Conservation (phyloP, 2,888 invertebrate species). For the Ferdinandea cuprea region DNA sequence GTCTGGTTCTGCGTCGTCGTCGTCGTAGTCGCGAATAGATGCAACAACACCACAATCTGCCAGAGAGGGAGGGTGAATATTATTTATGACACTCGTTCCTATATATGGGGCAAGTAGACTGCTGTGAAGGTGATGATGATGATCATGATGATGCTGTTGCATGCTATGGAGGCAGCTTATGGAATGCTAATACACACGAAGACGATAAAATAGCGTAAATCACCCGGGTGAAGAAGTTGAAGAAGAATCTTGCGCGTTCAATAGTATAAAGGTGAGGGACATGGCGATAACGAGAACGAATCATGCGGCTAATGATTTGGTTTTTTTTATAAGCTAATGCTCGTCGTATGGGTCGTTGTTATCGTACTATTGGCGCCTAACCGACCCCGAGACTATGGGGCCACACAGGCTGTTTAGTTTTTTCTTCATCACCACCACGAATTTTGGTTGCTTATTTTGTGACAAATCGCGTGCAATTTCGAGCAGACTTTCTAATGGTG, state of each 20-base stretch:
- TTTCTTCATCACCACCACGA: too few species aligned
- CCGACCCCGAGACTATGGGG: slow-evolving; percentile 31
- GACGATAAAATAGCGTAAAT: slow-evolving; percentile 66
- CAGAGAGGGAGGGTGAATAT: slow-evolving; percentile 42
- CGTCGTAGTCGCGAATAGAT: slow-evolving; percentile 41
- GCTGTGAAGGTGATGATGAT: slow-evolving; percentile 73
- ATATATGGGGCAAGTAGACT: slow-evolving; percentile 73
- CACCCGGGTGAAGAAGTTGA: slow-evolving; percentile 61
- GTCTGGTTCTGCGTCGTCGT: slow-evolving; percentile 57
- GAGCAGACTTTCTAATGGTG: neutral
- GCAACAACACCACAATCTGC: slow-evolving; percentile 4
- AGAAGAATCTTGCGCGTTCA: slow-evolving; percentile 19
- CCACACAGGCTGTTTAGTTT: slow-evolving; percentile 55
- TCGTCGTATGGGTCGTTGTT: slow-evolving; percentile 54
- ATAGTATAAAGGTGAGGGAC: slow-evolving; percentile 62
- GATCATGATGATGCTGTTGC: slow-evolving; percentile 57
- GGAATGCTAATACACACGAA: slow-evolving; percentile 12
- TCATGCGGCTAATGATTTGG: slow-evolving; percentile 72
- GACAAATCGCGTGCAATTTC: slow-evolving; percentile 3
- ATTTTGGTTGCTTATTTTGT: neutral
- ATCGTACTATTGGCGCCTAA: slow-evolving; percentile 47
- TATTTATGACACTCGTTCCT: slow-evolving; percentile 67
- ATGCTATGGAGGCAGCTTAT: slow-evolving; percentile 18
- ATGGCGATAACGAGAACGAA: slow-evolving; percentile 65
- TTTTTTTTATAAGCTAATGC: slow-evolving; percentile 71